phyloP scores from a whole-genome alignment of 2,113 vertebrate species.

The Copsychus sechellarum region DNA sequence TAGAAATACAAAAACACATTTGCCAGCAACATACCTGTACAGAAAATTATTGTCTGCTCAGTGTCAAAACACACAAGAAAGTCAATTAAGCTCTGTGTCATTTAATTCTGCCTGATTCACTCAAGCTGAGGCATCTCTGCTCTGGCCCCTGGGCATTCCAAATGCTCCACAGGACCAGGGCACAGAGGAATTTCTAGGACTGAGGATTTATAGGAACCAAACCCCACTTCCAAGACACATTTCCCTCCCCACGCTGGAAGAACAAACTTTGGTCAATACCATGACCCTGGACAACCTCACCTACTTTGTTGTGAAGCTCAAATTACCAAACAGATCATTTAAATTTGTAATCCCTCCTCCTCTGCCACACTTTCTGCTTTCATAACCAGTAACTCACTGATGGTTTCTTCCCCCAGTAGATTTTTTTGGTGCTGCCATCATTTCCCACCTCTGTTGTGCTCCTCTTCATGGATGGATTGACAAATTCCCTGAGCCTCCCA shows the following conservation, averaged over 20 bases:
- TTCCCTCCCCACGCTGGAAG: background rate
- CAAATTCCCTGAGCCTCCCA: background rate
- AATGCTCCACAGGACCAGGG: background rate
- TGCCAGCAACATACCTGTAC: background rate
- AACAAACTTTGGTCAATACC: background rate
- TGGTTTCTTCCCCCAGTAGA: rapidly evolving
- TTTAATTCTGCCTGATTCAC: background rate
- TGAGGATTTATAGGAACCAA: background rate
- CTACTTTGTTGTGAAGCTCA: background rate
- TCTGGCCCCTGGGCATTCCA: background rate
- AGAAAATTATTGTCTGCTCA: background rate
- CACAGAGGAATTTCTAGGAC: background rate
- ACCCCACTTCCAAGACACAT: background rate
- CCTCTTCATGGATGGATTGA: background rate
- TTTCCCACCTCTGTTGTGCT: background rate
- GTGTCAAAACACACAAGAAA: background rate
- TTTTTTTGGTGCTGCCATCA: background rate
- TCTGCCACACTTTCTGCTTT: background rate
- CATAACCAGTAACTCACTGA: rapidly evolving
- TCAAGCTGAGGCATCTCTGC: background rate
- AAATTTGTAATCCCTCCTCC: background rate
- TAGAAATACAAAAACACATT: background rate
- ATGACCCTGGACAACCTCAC: rapidly evolving
- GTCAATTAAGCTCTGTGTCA: background rate
- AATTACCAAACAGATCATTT: background rate